phyloP scores from a whole-genome alignment of 2,797 vertebrate genomes.

The Halcyon leucocephala region DNA sequence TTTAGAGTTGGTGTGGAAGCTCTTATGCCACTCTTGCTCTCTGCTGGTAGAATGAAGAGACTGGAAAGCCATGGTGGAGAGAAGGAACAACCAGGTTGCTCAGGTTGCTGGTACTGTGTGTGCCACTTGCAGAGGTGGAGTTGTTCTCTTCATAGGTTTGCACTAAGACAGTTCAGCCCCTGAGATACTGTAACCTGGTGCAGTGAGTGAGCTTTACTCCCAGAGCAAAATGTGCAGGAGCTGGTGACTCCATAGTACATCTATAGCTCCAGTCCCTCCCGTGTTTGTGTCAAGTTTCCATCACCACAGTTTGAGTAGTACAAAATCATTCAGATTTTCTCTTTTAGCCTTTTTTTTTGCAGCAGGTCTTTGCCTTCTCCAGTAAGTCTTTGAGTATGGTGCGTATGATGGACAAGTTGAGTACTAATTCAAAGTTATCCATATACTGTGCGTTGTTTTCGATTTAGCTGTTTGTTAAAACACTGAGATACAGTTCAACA shows the following conservation, averaged over 20 bases:
- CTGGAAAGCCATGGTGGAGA: background rate
- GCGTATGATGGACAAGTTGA: background rate
- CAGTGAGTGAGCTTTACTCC: background rate
- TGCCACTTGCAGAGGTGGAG: rapidly evolving
- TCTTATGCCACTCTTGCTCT: background rate
- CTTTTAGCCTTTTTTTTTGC: background rate
- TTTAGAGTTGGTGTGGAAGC: background rate
- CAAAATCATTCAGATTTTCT: background rate
- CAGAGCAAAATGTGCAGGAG: background rate
- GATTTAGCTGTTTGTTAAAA: background rate
- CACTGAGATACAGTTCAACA: background rate
- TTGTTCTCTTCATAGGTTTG: background rate
- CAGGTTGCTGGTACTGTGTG: background rate
- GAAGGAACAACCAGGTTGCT: background rate
- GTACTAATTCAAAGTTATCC: background rate
- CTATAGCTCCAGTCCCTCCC: background rate
- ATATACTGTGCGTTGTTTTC: background rate
- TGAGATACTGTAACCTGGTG: rapidly evolving
- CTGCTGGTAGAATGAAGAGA: background rate
- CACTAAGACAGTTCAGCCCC: background rate
- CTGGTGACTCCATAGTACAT: rapidly evolving
- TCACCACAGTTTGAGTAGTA: background rate
- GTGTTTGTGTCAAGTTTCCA: background rate
- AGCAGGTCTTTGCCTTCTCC: background rate
- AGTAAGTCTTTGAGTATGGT: rapidly evolving